phyloP scores from a whole-genome alignment of 2,888 invertebrate genomes.

The Hyposoter dolosus region DNA sequence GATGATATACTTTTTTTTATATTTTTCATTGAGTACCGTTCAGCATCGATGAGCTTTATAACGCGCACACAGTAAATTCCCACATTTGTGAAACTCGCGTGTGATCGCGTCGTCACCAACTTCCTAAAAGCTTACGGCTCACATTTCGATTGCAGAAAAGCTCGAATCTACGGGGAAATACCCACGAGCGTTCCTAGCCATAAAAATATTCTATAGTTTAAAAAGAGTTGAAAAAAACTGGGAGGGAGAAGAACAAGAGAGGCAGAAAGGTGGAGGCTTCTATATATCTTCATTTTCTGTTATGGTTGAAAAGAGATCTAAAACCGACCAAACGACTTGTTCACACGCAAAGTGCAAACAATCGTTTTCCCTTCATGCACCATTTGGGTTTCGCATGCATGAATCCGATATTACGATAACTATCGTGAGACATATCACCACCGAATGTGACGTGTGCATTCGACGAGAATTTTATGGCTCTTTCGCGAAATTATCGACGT shows the following conservation, averaged over 20 bases:
- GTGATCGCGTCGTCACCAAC: conserved; percentile 46
- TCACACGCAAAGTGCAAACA: conserved; percentile 54
- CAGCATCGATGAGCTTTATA: not conserved
- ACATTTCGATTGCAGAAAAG: conserved; percentile 52
- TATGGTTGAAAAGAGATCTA: conserved; percentile 39
- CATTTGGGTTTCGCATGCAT: conserved; percentile 19
- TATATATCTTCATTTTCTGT: conserved; percentile 28
- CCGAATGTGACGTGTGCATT: conserved; percentile 9
- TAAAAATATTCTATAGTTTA: conserved; percentile 32
- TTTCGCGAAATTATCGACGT: not conserved
- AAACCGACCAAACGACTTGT: conserved; percentile 33
- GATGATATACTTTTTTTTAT: conserved; percentile 6
- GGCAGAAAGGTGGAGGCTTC: conserved; percentile 5
- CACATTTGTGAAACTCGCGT: conserved; percentile 52
- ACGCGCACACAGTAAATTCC: conserved; percentile 4
- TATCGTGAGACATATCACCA: conserved; percentile 21
- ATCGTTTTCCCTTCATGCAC: conserved; percentile 22
- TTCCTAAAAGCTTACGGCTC: conserved; percentile 27
- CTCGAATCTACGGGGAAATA: conserved; percentile 34
- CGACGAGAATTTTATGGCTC: conserved; percentile 5
- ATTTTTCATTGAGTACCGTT: not conserved
- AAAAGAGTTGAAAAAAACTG: not conserved
- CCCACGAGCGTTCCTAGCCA: conserved; percentile 18
- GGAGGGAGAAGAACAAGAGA: not conserved
- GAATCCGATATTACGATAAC: conserved; percentile 7